phyloP scores from a whole-genome alignment of 1,140 invertebrate species.

The Battus philenor region DNA sequence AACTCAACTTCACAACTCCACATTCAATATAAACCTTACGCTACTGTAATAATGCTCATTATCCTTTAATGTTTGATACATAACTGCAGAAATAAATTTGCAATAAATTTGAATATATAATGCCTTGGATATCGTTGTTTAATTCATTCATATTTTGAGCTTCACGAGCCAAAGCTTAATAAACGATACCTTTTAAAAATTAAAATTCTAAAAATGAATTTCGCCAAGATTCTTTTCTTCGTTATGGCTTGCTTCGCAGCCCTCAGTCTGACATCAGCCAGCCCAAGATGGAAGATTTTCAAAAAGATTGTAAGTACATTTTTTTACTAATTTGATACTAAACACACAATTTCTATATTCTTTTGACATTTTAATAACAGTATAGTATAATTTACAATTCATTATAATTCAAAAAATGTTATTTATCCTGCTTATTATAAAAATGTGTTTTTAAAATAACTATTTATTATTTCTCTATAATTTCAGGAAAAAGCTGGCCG shows the following conservation, averaged over 20 bases:
- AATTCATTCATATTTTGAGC: not conserved
- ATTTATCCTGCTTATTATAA: no score
- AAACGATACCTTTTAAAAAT: not conserved
- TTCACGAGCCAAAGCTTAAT: not conserved
- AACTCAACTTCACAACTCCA: no score
- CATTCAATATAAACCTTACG: not conserved
- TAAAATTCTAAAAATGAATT: constrained; percentile 19
- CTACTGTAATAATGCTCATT: not conserved
- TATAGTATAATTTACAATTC: no score
- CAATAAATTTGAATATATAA: not conserved
- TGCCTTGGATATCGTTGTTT: not conserved
- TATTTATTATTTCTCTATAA: no score
- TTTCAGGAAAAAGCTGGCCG: constrained; percentile 27
- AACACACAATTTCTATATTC: no score
- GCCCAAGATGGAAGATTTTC: constrained; percentile 29
- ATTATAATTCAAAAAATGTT: not conserved
- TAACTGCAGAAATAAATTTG: not conserved
- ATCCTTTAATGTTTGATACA: not conserved
- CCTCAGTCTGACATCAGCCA: constrained; percentile 11
- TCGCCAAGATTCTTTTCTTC: constrained; percentile 18
- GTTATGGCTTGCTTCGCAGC: constrained; percentile 15
- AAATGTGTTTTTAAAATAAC: no score
- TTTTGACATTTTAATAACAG: no score
- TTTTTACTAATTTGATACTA: no score
- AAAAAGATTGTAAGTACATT: constrained; percentile 36